Conservation (phyloP, 2,888 invertebrate species). For the Lasius fuliginosus region DNA sequence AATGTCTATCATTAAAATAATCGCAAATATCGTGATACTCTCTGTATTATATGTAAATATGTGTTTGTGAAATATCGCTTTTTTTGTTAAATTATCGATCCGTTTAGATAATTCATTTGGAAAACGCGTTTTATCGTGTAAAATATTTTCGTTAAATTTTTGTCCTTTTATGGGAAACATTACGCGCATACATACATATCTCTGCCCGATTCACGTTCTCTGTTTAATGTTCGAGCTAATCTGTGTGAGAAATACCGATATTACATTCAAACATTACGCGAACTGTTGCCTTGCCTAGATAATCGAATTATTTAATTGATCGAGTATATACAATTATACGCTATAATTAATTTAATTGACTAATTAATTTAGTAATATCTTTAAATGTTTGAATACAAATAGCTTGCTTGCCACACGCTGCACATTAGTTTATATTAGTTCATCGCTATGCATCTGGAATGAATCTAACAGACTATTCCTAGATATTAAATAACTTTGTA, state of each 20-base stretch:
- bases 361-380: constrained; percentile 54
- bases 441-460: constrained; percentile 10
- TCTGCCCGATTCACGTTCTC: constrained; percentile 19
- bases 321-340: constrained; percentile 41
- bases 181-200: neutral
- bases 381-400: constrained; percentile 32
- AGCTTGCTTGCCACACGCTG: neutral
- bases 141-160: neutral
- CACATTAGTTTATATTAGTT: neutral
- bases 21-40: neutral
- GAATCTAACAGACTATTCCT: constrained; percentile 16
- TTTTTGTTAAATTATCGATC: neutral
- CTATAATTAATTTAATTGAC: constrained; percentile 43
- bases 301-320: constrained; percentile 58
- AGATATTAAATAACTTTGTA: constrained; percentile 31
- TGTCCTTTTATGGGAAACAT: constrained; percentile 10
- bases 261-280: constrained; percentile 39
- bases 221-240: constrained; percentile 43
- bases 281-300: constrained; percentile 43
- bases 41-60: neutral
- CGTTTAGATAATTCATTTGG: no score
- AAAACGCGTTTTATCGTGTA: neutral
- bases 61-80: neutral
- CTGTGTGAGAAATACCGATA: constrained; percentile 25
- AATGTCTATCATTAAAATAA: constrained; percentile 1